Evolutionary conservation across 2,113 vertebrate species (phyloP).

Genomic region (Crocuta crocuta): DNA sequence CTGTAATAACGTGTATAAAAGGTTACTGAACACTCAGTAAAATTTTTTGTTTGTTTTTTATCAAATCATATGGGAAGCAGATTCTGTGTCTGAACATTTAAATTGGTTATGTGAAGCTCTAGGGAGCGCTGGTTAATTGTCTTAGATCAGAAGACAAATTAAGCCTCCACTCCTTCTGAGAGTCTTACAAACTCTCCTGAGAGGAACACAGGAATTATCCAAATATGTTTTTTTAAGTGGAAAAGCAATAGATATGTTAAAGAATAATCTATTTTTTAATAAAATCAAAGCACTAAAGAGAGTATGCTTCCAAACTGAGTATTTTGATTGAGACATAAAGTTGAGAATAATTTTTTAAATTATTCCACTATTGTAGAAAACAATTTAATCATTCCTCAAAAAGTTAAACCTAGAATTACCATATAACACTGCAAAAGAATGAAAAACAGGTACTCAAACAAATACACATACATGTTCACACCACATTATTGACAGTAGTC

Average conservation of each 20-base stretch:
- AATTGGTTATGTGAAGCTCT: slow-evolving; percentile 4
- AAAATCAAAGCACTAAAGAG: slow-evolving; percentile 53
- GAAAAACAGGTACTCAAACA: not conserved
- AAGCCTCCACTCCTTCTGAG: slow-evolving; percentile 35
- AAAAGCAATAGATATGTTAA: not conserved
- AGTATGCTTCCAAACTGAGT: slow-evolving; percentile 42
- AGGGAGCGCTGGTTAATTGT: slow-evolving; percentile 34
- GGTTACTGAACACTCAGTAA: not conserved
- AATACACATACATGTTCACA: not conserved
- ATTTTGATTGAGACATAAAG: slow-evolving; percentile 51
- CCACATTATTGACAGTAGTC: not conserved
- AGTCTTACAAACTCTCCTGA: slow-evolving; percentile 51
- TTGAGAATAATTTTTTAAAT: not conserved
- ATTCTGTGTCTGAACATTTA: slow-evolving; percentile 45
- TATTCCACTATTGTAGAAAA: slow-evolving; percentile 8
- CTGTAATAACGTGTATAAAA: not conserved
- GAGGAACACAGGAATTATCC: slow-evolving; percentile 24
- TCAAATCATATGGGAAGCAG: slow-evolving; percentile 52
- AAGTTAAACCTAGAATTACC: not conserved
- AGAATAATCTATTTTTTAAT: slow-evolving; percentile 47
- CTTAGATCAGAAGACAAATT: slow-evolving; percentile 35
- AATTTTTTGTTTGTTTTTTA: slow-evolving; percentile 33
- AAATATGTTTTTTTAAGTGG: slow-evolving; percentile 27
- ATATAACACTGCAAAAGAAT: not conserved
- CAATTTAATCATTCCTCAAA: not conserved